Conservation (phyloP, 2,113 vertebrate species). For the Labrus mixtus region DNA sequence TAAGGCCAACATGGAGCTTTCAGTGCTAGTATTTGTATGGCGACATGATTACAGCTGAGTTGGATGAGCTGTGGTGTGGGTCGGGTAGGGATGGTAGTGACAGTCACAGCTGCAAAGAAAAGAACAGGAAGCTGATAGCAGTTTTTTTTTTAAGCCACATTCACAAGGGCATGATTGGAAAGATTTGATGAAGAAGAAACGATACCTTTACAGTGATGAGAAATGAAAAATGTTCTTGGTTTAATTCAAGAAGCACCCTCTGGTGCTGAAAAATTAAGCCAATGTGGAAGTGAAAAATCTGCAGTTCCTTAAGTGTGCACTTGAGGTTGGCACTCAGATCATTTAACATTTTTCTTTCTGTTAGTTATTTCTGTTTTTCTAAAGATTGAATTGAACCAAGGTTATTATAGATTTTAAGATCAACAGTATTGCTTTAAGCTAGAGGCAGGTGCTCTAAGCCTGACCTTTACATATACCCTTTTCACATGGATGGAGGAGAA, state of each 20-base stretch:
- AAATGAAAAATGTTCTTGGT: too few relatives aligned
- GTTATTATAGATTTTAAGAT: slow-evolving; percentile 33
- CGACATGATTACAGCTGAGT: slow-evolving; percentile 78
- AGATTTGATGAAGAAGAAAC: slow-evolving; percentile 24
- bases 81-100: slow-evolving; percentile 56
- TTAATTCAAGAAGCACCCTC: too few relatives aligned
- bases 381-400: slow-evolving; percentile 10
- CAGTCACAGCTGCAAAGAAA: slow-evolving; percentile 77
- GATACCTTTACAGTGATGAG: neutral
- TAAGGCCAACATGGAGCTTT: slow-evolving; percentile 72
- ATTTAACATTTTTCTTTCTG: too few relatives aligned
- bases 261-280: too few relatives aligned
- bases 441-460: slow-evolving; percentile 29
- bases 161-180: slow-evolving; percentile 37
- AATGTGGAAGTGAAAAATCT: too few relatives aligned
- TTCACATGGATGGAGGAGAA: slow-evolving; percentile 44
- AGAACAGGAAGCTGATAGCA: slow-evolving; percentile 69
- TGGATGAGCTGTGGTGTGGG: slow-evolving; percentile 65
- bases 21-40: slow-evolving; percentile 77
- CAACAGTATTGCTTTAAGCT: slow-evolving; percentile 29
- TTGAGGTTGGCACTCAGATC: too few relatives aligned
- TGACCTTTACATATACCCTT: slow-evolving; percentile 64
- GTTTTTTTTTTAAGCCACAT: slow-evolving; percentile 57
- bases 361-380: slow-evolving; percentile 16
- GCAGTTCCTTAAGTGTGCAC: too few relatives aligned